phyloP scores from a whole-genome alignment of 2,888 invertebrate genomes.

The Geophilus truncorum region DNA sequence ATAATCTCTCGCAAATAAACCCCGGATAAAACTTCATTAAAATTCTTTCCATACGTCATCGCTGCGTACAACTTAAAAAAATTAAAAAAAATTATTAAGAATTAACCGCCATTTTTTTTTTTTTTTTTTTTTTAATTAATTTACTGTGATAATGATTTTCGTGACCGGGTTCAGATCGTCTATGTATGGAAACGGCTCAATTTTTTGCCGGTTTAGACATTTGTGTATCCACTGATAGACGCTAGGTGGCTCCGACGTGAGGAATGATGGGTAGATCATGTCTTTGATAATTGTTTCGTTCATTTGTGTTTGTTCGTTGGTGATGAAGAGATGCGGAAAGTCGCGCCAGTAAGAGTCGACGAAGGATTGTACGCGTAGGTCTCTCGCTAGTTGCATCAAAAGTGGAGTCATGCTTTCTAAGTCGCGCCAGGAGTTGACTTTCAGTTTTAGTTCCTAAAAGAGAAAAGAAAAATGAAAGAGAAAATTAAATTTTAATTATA shows the following conservation, averaged over 20 bases:
- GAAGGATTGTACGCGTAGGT: conserved; percentile 66
- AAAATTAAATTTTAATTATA: no score
- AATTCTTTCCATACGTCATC: neutral
- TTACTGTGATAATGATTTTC: conserved; percentile 68
- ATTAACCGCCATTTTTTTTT: conserved; percentile 32
- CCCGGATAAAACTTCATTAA: neutral
- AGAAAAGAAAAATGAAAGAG: conserved; percentile 31
- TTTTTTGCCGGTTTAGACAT: conserved; percentile 56
- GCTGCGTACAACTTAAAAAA: conserved; percentile 31
- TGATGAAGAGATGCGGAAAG: conserved; percentile 61
- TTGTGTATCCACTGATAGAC: conserved; percentile 66
- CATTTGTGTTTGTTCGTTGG: conserved; percentile 46
- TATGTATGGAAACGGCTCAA: conserved; percentile 65
- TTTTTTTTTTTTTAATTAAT: conserved; percentile 38
- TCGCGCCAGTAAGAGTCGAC: conserved; percentile 78
- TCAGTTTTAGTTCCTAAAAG: conserved; percentile 69
- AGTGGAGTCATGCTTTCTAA: conserved; percentile 64
- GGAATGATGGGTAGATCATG: conserved; percentile 56
- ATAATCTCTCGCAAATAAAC: neutral
- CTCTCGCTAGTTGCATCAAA: conserved; percentile 60
- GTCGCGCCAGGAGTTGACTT: conserved; percentile 63
- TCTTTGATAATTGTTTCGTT: conserved; percentile 41
- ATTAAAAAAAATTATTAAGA: neutral
- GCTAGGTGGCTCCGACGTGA: conserved; percentile 61
- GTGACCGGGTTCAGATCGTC: conserved; percentile 66